Percentiles rank a stretch among this genome's conserved stretches.
phyloP scores from a whole-genome alignment of 2,797 vertebrate genomes.

The Rhabdophis nuchalis region DNA sequence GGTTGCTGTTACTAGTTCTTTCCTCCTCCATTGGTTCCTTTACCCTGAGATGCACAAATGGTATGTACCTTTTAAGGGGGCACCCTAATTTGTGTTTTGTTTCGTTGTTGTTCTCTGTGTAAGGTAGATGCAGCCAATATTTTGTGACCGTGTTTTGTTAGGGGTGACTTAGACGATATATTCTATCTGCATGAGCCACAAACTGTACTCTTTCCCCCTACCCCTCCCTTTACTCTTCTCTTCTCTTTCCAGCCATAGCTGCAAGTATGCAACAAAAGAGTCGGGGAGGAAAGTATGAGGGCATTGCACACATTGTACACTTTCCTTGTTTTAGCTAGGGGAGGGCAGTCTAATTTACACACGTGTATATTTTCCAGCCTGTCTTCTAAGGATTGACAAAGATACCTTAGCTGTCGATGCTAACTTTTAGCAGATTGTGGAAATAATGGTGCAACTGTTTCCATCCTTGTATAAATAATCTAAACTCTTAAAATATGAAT shows the following conservation, averaged over 20 bases:
- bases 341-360: background rate
- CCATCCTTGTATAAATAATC: background rate
- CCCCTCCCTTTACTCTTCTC: background rate
- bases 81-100: background rate
- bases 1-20: background rate
- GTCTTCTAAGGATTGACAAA: background rate
- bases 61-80: background rate
- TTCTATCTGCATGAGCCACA: background rate
- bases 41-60: constrained; percentile 3
- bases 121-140: background rate
- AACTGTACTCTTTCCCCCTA: background rate
- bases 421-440: background rate
- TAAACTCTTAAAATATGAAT: background rate
- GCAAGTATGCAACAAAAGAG: background rate
- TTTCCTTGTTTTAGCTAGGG: background rate
- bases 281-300: background rate
- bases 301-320: background rate
- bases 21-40: background rate
- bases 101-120: background rate
- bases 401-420: background rate
- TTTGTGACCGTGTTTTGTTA: constrained; percentile 2
- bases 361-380: background rate
- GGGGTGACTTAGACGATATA: background rate
- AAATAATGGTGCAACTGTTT: background rate
- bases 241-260: background rate